Conservation (phyloP, 1,140 invertebrate species). For the Geopemphigus sp. region DNA sequence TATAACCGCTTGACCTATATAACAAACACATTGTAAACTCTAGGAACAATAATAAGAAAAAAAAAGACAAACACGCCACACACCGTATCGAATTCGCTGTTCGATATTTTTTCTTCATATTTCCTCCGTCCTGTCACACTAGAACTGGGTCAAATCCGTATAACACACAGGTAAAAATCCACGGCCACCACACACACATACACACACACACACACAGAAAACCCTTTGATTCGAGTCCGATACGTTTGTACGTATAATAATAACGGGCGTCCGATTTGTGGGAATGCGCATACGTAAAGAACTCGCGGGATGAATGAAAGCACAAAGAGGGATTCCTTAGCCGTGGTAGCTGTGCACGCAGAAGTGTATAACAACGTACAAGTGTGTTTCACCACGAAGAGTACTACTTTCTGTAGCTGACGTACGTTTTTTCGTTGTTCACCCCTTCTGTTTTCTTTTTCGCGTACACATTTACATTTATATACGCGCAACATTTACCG, state of each 20-base stretch:
- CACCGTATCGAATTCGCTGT: conserved; percentile 23
- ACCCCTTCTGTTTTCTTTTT: conserved; percentile 35
- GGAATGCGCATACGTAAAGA: too few species aligned
- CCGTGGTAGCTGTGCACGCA: too few species aligned
- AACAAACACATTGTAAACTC: background rate
- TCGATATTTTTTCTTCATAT: background rate
- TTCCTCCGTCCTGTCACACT: background rate
- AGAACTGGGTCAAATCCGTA: conserved; percentile 19
- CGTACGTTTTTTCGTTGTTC: background rate
- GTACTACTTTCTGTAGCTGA: background rate
- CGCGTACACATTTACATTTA: too few species aligned
- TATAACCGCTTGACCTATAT: conserved; percentile 20
- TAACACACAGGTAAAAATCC: conserved; percentile 9
- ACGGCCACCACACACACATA: background rate
- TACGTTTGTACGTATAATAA: too few species aligned
- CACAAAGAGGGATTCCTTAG: background rate
- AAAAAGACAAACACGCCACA: background rate
- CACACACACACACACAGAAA: background rate
- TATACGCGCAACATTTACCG: conserved; percentile 1
- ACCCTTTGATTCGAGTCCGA: background rate
- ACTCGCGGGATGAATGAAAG: too few species aligned
- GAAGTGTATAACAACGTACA: too few species aligned
- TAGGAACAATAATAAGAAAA: background rate
- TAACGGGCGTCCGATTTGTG: too few species aligned
- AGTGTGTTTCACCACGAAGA: too few species aligned